Conservation (phyloP, 1,140 invertebrate species). For the Paraescarpia echinospica region DNA sequence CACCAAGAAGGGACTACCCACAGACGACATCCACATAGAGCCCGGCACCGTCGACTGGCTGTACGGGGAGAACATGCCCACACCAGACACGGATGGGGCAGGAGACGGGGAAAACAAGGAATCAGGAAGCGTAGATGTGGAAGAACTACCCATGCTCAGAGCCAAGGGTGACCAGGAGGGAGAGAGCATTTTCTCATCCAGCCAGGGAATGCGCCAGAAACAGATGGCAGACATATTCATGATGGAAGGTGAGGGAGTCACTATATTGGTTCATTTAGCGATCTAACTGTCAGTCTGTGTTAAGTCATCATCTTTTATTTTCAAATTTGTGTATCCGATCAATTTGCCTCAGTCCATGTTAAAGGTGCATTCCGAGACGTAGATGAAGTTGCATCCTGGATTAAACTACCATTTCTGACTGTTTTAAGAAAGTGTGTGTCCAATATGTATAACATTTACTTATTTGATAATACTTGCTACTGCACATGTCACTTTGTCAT, state of each 20-base stretch:
- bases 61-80: constrained; percentile 31
- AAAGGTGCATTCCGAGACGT: no score
- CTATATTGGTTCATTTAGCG: background rate
- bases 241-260: background rate
- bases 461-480: no score
- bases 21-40: constrained; percentile 41
- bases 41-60: constrained; percentile 51
- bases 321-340: background rate
- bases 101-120: background rate
- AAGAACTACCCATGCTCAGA: constrained; percentile 28
- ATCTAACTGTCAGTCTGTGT: background rate
- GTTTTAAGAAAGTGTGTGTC: no score
- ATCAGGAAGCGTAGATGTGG: background rate
- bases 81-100: background rate
- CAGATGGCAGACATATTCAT: background rate
- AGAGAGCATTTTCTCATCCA: constrained; percentile 29
- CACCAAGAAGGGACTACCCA: constrained; percentile 29
- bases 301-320: background rate
- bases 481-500: no score
- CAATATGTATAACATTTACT: no score
- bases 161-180: constrained; percentile 20
- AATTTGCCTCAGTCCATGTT: background rate
- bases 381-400: no score
- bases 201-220: background rate
- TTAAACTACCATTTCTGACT: no score